Percentiles rank a stretch among this genome's conserved stretches.
Conservation (phyloP, 2,888 invertebrate genomes). For the Drosophila eohydei region DNA sequence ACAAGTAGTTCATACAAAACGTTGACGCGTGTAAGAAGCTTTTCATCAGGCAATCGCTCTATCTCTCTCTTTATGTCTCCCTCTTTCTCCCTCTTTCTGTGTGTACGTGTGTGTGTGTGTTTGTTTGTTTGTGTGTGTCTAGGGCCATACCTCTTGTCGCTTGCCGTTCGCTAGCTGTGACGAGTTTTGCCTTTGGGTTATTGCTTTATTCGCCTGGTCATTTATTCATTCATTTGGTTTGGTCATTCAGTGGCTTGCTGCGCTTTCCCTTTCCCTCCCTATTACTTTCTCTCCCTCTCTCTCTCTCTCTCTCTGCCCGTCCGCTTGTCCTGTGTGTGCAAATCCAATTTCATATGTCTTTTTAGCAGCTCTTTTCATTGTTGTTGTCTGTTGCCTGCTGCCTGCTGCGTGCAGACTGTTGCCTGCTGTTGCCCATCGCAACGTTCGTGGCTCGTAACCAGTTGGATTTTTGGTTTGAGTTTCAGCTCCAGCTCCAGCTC, state of each 20-base stretch:
- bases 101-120: too few species aligned
- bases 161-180: background rate
- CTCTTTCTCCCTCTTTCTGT: background rate
- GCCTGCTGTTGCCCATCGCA: constrained; percentile 44
- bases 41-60: constrained; percentile 1
- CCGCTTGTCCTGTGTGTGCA: constrained; percentile 49
- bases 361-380: constrained; percentile 27
- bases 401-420: constrained; percentile 8
- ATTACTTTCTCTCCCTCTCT: background rate
- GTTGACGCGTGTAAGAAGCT: constrained; percentile 1
- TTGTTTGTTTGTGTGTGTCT: too few species aligned
- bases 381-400: constrained; percentile 14
- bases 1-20: constrained; percentile 2
- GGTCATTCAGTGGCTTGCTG: constrained; percentile 36
- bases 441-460: constrained; percentile 17
- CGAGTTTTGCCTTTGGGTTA: constrained; percentile 23
- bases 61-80: background rate
- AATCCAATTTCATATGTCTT: constrained; percentile 64
- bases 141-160: background rate
- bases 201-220: constrained; percentile 32
- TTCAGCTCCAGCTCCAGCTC: background rate
- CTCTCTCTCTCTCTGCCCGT: background rate
- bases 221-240: constrained; percentile 44
- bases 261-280: constrained; percentile 1
- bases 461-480: constrained; percentile 32